These are phyloP conservation scores for Equus przewalskii DNA, from an alignment of 2,113 vertebrate species.

Conservation along the genomic window DNA sequence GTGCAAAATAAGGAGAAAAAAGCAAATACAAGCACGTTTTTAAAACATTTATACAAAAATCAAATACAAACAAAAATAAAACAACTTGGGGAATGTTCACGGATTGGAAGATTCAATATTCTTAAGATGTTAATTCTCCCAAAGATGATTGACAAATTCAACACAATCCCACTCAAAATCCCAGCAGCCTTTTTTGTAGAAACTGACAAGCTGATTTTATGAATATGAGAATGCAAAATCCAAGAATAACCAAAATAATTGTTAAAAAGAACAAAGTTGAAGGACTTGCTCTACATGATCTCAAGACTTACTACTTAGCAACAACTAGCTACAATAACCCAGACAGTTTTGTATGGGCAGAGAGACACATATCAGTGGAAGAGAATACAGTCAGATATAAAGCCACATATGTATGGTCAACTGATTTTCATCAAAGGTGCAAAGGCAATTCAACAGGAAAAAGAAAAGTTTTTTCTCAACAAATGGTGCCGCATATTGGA, in stretches of 20 bases:
- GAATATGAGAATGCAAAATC: not conserved
- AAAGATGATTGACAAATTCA: not conserved
- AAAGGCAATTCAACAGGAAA: not conserved
- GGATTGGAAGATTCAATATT: not conserved
- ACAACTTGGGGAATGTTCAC: not conserved
- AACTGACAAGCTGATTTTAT: not conserved
- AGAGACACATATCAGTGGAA: not conserved
- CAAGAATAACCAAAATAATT: not conserved
- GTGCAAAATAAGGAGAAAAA: not conserved
- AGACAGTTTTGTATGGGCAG: not conserved
- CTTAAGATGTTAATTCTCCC: too few species aligned
- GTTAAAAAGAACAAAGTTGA: too few species aligned
- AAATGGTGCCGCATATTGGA: not conserved
- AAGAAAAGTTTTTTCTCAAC: not conserved
- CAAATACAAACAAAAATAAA: not conserved
- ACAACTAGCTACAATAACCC: not conserved
- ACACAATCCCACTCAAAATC: not conserved
- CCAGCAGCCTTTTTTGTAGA: not conserved
- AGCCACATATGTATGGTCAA: not conserved
- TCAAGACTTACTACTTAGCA: not conserved
- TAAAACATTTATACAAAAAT: not conserved
- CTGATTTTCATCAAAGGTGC: not conserved
- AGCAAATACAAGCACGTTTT: not conserved
- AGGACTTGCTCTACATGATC: too few species aligned
- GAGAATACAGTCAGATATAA: not conserved